A percentile compares a stretch with the other conserved stretches of the same genome.
Conservation (phyloP, 53 echinoderm and acorn worm species). For the Holothuria leucospilota region DNA sequence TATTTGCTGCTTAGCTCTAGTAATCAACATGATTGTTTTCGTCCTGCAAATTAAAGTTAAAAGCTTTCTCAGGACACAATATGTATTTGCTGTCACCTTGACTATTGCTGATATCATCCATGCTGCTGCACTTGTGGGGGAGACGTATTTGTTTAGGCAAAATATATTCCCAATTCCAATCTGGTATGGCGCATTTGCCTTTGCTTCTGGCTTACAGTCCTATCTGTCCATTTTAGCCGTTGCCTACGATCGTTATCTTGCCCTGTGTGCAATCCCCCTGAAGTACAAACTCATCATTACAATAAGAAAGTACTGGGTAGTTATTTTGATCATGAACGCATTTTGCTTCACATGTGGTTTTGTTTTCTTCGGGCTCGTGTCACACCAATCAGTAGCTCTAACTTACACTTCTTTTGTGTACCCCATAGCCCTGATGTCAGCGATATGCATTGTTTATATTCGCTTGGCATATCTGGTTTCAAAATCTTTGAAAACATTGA, state of each 20-base stretch:
- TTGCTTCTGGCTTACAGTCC: background rate
- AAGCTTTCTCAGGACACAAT: conserved; percentile 25
- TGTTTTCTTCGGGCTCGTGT: background rate
- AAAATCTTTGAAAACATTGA: background rate
- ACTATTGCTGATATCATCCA: conserved; percentile 4
- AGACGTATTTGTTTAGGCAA: conserved; percentile 1
- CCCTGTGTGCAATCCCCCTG: conserved; percentile 8
- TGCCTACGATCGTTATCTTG: conserved; percentile 21
- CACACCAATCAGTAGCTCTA: background rate
- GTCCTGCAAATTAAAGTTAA: background rate
- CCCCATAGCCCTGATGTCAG: background rate
- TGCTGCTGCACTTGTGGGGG: background rate
- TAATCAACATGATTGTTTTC: background rate
- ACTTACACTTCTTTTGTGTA: too few species aligned
- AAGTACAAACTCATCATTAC: conserved; percentile 23
- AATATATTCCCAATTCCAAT: background rate
- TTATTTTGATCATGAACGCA: background rate
- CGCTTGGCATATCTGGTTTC: background rate
- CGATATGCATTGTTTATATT: background rate
- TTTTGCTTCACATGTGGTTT: background rate
- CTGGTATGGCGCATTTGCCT: background rate
- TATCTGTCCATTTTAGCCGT: background rate
- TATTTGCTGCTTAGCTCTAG: conserved; percentile 8
- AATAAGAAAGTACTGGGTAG: background rate
- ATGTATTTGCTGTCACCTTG: conserved; percentile 7